Evolutionary conservation across 37 sponge, comb jelly and placozoan species (phyloP).

Genomic region (Crambe crambe): DNA sequence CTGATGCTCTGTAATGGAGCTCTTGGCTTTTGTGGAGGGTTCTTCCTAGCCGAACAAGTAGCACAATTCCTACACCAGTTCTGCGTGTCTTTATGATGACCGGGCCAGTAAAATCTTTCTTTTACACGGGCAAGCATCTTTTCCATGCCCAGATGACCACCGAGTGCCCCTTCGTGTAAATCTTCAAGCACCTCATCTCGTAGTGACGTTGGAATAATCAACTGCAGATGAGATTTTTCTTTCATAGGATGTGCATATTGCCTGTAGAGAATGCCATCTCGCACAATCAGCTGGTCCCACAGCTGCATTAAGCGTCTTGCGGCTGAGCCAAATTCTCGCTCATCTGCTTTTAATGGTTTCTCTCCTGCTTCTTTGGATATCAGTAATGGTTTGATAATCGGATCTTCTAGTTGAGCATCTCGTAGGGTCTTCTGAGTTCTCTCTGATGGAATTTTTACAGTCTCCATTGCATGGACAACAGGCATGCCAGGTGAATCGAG

Average conservation of each 20-base stretch:
- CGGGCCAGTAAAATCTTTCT: slow-evolving; percentile 49
- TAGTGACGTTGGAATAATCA: neutral
- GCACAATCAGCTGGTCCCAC: too few relatives aligned
- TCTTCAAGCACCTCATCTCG: slow-evolving; percentile 4
- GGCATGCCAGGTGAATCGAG: too few relatives aligned
- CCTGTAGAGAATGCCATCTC: too few relatives aligned
- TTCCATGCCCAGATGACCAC: slow-evolving; percentile 18
- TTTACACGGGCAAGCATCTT: slow-evolving; percentile 6
- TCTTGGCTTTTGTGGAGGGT: neutral
- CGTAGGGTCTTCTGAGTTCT: too few relatives aligned
- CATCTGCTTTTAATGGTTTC: neutral
- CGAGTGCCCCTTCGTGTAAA: neutral
- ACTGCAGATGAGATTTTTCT: too few relatives aligned
- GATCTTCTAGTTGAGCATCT: too few relatives aligned
- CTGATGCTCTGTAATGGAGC: slow-evolving; percentile 1
- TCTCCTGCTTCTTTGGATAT: neutral
- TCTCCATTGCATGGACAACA: too few relatives aligned
- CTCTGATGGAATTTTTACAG: too few relatives aligned
- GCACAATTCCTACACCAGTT: slow-evolving; percentile 21
- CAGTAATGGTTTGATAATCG: too few relatives aligned
- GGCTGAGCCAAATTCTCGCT: too few relatives aligned
- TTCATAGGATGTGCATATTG: too few relatives aligned
- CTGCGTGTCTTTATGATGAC: neutral
- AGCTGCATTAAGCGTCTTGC: too few relatives aligned
- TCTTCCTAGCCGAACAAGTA: slow-evolving; percentile 8